Base-by-base conservation (phyloP, 2,797 vertebrate genomes). In the Salarias fasciatus region DNA sequence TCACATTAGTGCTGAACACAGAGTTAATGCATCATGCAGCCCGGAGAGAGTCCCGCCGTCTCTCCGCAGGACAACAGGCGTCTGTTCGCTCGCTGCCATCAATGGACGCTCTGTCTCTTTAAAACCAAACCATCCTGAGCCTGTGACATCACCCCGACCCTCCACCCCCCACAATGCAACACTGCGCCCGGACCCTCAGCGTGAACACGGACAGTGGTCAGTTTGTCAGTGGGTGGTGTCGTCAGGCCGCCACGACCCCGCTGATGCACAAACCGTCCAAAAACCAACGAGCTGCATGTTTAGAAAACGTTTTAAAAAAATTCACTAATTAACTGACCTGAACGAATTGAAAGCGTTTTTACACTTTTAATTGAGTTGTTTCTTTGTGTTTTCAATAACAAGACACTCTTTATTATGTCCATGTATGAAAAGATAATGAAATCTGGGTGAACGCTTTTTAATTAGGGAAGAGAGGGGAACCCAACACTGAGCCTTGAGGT, bases 1-100 rank as follows among this genome's bases (percentile, higher is more conserved):
- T 73, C 68, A 85, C 84, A 89, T 92, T 89, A 92, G 91, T 87
- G 86, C 79, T 83, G 74, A 80, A 88, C 88, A 90, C 86, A 91
- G 63, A 88, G 88, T 92, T 91, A 90, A 92, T 87, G 89, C 83
- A 51, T 86, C 89, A 90, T 88, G 92, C 91, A 89, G 88, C 41
- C 68, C 50, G 80, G 59, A 78, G 44, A 76, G 69, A 49, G 46
- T 54, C 71, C 64, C 63, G 52, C 76, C 73, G 72, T 81, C 76
- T 61, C 59, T 36, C 55, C 18, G 59, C 29, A 42, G 56, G 70
- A 87, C 83, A 86, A 83, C 73, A 62, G 56, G 18, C 44, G 70
- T 57, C 80, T 86, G 82, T 88, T 37, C 36, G 47, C 68, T 48
- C 58, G 68, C 5, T 8, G 54, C 53, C 75, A 57, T 82, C 83